Base-by-base conservation (phyloP, 2,113 vertebrate species). In the Amazona vittata region DNA sequence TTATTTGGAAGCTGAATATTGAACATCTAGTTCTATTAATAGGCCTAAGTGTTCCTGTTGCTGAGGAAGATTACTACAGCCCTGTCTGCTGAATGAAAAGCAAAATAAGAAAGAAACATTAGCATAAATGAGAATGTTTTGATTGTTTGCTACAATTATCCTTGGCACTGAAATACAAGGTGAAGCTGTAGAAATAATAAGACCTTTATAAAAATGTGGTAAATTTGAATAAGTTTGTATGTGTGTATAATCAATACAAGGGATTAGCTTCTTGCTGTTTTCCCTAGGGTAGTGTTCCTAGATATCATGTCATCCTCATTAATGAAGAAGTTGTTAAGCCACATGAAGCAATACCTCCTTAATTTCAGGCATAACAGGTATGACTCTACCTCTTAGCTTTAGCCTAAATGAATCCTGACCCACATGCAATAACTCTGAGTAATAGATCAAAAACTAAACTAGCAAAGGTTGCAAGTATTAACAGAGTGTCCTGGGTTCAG, bases 11-110 rank as follows among this genome's bases (percentile, higher is more conserved):
- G 39, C 57, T 86, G 78, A 92, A 79, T 67, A n/a, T 20, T 53
- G 74, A 94, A 67, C 24, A 81, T 87, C 52, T 77, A 67, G 31
- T 78, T 86, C 93, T 94, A 86, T 94, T 95, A 86, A 94, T 91
- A 96, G 65, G 47, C 39, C 0, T 6, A 91, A 91, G 31, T 50
- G 47, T 64, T 95, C 91, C 83, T 89, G 80, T 96, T 95, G 50
- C 86, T 79, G 86, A 82, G 81, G 81, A 75, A 95, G 65, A 94
- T 84, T 92, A 78, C 57, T 76, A 70, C 24, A 95, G 93, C 52
- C 69, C 46, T 43, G 43, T 70, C 77, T 87, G 62, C 47, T 87
- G 77, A 96, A 93, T 84, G 83, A 89, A 95, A 95, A 86, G 16
- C 18, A 57, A 80, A 91, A 68, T 31, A 60, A 86, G 89, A 89